Evolutionary conservation across 1,140 invertebrate species (phyloP).

Genomic region (Batillaria attramentaria): DNA sequence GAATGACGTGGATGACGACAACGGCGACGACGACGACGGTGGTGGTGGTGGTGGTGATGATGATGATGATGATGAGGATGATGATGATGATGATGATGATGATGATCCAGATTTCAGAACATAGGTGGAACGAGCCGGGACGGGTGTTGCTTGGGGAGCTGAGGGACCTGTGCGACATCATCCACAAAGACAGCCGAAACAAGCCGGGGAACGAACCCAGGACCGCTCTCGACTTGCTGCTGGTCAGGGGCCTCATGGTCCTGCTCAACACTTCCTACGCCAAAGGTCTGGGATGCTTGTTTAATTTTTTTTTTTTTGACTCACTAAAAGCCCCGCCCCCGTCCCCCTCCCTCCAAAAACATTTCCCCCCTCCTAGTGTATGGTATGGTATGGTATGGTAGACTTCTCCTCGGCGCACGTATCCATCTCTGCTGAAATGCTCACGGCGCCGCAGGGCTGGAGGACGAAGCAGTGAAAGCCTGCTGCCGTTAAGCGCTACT

Average conservation of each 20-base stretch:
- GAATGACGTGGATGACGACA: background rate
- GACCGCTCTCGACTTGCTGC: background rate
- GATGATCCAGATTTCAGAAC: background rate
- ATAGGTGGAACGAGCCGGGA: background rate
- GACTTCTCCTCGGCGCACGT: no score
- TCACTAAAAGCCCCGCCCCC: background rate
- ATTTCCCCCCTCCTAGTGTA: no score
- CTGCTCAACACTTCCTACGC: slow-evolving; percentile 7
- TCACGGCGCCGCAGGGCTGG: background rate
- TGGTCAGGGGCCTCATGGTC: slow-evolving; percentile 8
- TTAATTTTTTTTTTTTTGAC: background rate
- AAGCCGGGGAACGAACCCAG: background rate
- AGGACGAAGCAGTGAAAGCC: no score
- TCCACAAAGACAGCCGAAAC: background rate
- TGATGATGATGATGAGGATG: background rate
- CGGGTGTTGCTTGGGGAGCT: background rate
- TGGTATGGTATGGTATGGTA: no score
- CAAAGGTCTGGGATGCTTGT: slow-evolving; percentile 1
- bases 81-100: background rate
- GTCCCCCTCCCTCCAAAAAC: background rate
- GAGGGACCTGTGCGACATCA: background rate
- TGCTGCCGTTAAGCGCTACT: no score
- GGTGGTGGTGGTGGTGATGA: background rate
- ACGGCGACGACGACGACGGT: background rate
- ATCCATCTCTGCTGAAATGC: background rate